Base-by-base conservation (phyloP, 2,888 invertebrate species). In the Lepeophtheirus nordmannii region DNA sequence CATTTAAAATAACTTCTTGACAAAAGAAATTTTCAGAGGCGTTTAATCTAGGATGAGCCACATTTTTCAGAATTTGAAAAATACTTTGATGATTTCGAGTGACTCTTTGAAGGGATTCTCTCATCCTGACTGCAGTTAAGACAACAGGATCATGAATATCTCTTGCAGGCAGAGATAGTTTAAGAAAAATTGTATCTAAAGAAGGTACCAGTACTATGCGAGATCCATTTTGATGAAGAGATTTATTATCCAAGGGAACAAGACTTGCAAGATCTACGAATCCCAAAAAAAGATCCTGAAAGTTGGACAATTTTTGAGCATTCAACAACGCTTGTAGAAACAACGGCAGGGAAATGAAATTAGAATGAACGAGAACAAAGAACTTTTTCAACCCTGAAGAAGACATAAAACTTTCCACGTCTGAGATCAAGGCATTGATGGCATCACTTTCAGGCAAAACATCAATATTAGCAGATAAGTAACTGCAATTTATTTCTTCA, bases 71-170 rank as follows among this genome's bases (percentile, higher is more conserved):
- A 17, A 17, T 46, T 8, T 46, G 53, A 46, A n/a, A 5, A 17
- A 46, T 5, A 46, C 8, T 46, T 14, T 14, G 17, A 14, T 46
- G 53, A 17, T 46, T 46, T 17, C 17, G 14, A 1, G 17, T 3
- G 8, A 46, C 53, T 46, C 53, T 46, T 14, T n/a, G 53, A 17
- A 46, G 53, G 53, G 3, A n/a, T 17, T 46, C 53, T 46, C 53
- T 46, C 53, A 46, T 46, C n/a, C 53, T 14, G 17, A 46, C 53
- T 5, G 53, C 53, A 14, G 53, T 46, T 14, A 46, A 17, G 8
- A 46, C 53, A 14, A 46, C 53, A 46, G 53, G 53, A 46, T 46
- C 53, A 46, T 46, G 53, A 17, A 46, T 46, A 46, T 46, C 17
- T 46, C 53, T 14, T 14, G 53, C n/a, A 14, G 53, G 53, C n/a